Conservation (phyloP, 2,888 invertebrate species). For the Timandra comae region DNA sequence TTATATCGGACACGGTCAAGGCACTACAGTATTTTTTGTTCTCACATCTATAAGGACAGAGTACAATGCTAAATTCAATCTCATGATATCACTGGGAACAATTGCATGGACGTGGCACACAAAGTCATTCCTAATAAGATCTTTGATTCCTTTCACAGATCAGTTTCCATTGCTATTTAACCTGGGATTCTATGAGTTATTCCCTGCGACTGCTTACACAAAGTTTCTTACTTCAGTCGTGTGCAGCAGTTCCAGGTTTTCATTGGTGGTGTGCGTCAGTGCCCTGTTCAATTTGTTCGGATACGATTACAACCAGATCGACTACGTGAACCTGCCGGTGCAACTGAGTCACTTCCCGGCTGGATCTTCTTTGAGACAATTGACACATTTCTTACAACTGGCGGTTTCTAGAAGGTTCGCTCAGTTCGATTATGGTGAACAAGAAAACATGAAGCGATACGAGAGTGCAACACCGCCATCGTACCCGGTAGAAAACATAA, state of each 20-base stretch:
- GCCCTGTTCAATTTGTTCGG: slow-evolving; percentile 17
- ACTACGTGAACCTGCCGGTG: slow-evolving; percentile 18
- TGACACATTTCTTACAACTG: slow-evolving; percentile 34
- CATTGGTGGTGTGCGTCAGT: slow-evolving; percentile 12
- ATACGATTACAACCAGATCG: slow-evolving; percentile 22
- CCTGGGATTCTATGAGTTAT: slow-evolving; percentile 1
- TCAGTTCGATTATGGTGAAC: slow-evolving; percentile 24
- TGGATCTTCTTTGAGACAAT: slow-evolving; percentile 59
- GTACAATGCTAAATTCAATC: slow-evolving; percentile 76
- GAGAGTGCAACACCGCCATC: slow-evolving; percentile 18
- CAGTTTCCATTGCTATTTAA: background rate
- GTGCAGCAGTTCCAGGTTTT: background rate
- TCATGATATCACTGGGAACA: slow-evolving; percentile 78
- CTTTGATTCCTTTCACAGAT: background rate
- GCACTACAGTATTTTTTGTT: slow-evolving; percentile 79
- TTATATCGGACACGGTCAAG: slow-evolving; percentile 85
- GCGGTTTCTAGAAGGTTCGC: slow-evolving; percentile 22
- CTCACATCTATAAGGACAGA: slow-evolving; percentile 75
- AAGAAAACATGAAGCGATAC: slow-evolving; percentile 20
- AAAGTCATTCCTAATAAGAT: slow-evolving; percentile 21
- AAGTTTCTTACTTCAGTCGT: background rate
- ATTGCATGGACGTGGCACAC: slow-evolving; percentile 72
- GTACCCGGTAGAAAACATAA: slow-evolving; percentile 23
- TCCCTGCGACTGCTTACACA: slow-evolving; percentile 2
- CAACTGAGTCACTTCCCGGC: slow-evolving; percentile 31